Conservation (phyloP, 2,113 vertebrate genomes). For the Ploceus nigricollis region DNA sequence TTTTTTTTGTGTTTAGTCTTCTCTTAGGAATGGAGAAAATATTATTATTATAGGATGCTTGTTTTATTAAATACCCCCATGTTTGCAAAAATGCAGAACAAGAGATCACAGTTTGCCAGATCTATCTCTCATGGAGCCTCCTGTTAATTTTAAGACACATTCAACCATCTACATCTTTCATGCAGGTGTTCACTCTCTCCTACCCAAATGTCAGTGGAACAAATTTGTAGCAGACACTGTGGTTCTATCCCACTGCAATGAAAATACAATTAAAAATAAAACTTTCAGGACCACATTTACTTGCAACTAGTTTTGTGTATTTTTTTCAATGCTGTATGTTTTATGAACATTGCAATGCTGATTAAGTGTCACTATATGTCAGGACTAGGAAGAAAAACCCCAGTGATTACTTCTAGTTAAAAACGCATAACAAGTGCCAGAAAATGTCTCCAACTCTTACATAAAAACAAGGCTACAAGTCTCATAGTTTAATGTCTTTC, state of each 20-base stretch:
- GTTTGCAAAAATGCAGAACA: not conserved
- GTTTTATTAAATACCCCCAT: not conserved
- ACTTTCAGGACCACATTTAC: not conserved
- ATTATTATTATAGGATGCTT: not conserved
- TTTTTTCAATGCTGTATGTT: not conserved
- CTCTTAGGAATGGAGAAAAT: not conserved
- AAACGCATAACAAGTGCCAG: not conserved
- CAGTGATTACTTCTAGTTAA: not conserved
- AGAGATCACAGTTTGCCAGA: not conserved
- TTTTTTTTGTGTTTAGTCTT: not conserved
- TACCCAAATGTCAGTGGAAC: not conserved
- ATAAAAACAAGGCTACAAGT: not conserved
- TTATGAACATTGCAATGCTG: not conserved
- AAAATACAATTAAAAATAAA: not conserved
- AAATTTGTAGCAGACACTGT: not conserved
- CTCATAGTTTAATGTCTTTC: not conserved
- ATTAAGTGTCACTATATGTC: not conserved
- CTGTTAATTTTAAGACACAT: not conserved
- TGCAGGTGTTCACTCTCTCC: rapidly evolving
- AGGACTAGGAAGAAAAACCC: not conserved
- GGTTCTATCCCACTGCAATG: not conserved
- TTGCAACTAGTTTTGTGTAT: not conserved
- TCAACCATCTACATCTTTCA: rapidly evolving
- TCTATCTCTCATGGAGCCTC: not conserved
- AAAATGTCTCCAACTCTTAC: not conserved